A percentile compares a stretch with the other conserved stretches of the same genome.
Conservation (phyloP, 2,888 invertebrate species). For the Frankliniella intonsa region DNA sequence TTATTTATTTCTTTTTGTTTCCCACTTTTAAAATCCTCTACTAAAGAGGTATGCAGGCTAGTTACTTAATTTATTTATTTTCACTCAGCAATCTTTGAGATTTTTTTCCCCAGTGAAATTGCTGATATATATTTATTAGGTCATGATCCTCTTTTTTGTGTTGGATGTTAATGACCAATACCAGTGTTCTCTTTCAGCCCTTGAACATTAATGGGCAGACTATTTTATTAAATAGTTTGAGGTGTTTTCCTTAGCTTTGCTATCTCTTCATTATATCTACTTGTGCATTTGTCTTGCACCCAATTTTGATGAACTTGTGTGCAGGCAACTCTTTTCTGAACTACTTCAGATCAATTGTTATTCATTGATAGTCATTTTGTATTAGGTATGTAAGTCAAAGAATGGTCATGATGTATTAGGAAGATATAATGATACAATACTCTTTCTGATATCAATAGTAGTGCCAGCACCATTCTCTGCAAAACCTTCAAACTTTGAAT, state of each 20-base stretch:
- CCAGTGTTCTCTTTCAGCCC: conserved; percentile 3
- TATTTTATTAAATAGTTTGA: neutral
- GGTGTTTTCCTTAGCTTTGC: conserved; percentile 11
- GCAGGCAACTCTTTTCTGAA: conserved; percentile 16
- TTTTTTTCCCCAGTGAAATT: neutral
- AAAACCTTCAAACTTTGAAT: conserved; percentile 34
- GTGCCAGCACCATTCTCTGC: conserved; percentile 35
- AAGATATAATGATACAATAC: conserved; percentile 27
- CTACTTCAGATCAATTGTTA: conserved; percentile 17
- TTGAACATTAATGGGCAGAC: neutral
- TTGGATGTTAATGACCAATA: conserved; percentile 6
- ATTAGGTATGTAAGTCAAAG: neutral
- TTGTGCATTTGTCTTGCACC: conserved; percentile 3
- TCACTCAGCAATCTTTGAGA: neutral
- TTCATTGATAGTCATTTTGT: conserved; percentile 27
- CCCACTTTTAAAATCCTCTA: neutral
- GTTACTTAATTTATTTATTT: conserved; percentile 16
- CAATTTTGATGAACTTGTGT: neutral
- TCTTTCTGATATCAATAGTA: conserved; percentile 32
- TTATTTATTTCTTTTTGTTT: conserved; percentile 24
- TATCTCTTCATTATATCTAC: conserved; percentile 10
- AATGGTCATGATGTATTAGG: conserved; percentile 3
- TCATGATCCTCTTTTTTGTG: conserved; percentile 1
- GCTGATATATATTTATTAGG: neutral
- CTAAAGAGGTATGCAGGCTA: neutral